phyloP scores from a whole-genome alignment of 2,888 invertebrate species.

The Pharmacophagus antenor region DNA sequence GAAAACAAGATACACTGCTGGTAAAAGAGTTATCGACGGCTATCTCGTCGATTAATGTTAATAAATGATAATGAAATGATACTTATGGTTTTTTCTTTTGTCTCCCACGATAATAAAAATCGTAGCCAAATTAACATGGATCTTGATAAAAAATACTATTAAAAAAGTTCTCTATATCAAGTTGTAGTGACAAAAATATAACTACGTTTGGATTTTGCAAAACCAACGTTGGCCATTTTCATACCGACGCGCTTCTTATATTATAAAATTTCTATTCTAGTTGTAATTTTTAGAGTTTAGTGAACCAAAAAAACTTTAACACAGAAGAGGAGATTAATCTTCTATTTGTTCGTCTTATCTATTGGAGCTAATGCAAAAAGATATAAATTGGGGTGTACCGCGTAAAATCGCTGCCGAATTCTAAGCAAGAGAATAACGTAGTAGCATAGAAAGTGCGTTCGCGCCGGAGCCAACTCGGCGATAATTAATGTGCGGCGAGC shows the following conservation, averaged over 20 bases:
- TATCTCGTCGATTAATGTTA: slow-evolving; percentile 32
- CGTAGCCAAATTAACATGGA: not conserved
- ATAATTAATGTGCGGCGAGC: slow-evolving; percentile 76
- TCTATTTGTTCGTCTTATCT: too few species aligned
- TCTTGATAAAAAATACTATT: too few species aligned
- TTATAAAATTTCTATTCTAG: not conserved
- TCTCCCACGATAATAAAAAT: slow-evolving; percentile 10
- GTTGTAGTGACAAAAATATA: not conserved
- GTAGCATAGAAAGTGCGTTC: slow-evolving; percentile 75
- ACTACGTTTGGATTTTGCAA: slow-evolving; percentile 52
- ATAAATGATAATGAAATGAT: slow-evolving; percentile 33
- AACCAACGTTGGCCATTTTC: slow-evolving; percentile 67
- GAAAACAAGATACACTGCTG: not conserved
- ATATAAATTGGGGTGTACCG: not conserved
- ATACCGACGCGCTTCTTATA: slow-evolving; percentile 61
- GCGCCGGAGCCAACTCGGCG: slow-evolving; percentile 69
- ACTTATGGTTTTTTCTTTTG: slow-evolving; percentile 17
- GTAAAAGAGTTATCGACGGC: slow-evolving; percentile 31
- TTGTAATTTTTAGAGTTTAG: too few species aligned
- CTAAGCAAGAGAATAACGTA: slow-evolving; percentile 48
- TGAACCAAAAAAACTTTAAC: too few species aligned
- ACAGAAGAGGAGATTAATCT: too few species aligned
- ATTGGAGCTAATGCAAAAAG: not conserved
- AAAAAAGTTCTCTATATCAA: too few species aligned
- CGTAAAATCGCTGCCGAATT: slow-evolving; percentile 42